Evolutionary conservation across 2,113 vertebrate species (phyloP).

Genomic region (Eira barbara): DNA sequence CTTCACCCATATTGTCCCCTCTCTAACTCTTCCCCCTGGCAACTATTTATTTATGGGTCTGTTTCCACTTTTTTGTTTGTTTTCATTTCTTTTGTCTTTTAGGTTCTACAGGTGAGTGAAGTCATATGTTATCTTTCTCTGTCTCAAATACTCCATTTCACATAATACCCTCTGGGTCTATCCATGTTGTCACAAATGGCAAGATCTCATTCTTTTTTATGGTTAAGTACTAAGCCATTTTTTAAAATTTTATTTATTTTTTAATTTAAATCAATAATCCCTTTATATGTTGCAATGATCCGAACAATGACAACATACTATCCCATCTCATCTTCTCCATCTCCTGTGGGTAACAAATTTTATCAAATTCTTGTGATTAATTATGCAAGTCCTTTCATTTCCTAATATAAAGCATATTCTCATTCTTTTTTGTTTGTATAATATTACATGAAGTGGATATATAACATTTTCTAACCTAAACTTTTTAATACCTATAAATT

Average conservation of each 20-base stretch:
- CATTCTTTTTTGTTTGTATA: background rate
- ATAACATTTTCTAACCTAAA: background rate
- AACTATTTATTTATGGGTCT: background rate
- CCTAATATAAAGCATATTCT: background rate
- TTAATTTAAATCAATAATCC: background rate
- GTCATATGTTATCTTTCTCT: background rate
- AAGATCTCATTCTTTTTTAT: background rate
- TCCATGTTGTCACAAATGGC: background rate
- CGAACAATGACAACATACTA: background rate
- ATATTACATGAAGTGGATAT: background rate
- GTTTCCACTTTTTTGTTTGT: background rate
- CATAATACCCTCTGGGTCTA: background rate
- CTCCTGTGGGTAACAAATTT: background rate
- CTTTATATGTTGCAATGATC: background rate
- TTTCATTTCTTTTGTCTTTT: background rate
- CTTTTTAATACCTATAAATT: background rate
- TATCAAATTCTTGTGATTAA: background rate
- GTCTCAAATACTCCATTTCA: background rate
- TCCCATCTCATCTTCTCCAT: background rate
- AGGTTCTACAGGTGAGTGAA: background rate
- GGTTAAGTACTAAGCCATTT: background rate
- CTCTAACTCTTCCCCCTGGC: background rate
- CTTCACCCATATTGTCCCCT: background rate
- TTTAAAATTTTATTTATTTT: background rate
- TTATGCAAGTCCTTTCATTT: background rate